Evolutionary conservation across 2,888 invertebrate species (phyloP).

Genomic region (Acanthococcus lagerstroemiae): DNA sequence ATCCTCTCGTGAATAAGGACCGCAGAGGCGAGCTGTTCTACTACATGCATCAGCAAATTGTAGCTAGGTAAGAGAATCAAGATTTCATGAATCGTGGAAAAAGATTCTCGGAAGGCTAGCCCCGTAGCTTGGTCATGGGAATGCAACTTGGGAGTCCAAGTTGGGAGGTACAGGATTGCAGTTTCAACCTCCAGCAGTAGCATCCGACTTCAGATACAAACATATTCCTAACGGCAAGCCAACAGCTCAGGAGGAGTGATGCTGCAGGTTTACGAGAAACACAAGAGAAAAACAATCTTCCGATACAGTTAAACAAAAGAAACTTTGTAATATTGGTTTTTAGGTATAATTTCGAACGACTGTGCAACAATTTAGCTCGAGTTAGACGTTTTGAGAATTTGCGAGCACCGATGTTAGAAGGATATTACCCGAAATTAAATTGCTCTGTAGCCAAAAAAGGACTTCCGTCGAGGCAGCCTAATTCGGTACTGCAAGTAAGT

Average conservation of each 20-base stretch:
- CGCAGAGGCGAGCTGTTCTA: constrained; percentile 68
- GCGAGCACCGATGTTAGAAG: constrained; percentile 60
- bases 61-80: constrained; percentile 50
- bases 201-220: too few relatives aligned
- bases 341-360: constrained; percentile 65
- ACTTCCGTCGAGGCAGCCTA: constrained; percentile 55
- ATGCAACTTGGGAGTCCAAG: too few relatives aligned
- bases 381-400: constrained; percentile 55
- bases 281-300: too few relatives aligned
- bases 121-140: too few relatives aligned
- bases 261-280: too few relatives aligned
- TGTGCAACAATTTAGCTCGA: constrained; percentile 58
- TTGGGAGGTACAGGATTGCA: too few relatives aligned
- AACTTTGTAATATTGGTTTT: constrained; percentile 22
- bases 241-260: too few relatives aligned
- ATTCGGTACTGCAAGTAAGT: constrained; percentile 35
- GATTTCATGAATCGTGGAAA: background rate
- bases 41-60: constrained; percentile 66
- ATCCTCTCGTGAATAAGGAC: constrained; percentile 58
- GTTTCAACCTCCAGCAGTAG: too few relatives aligned
- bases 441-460: constrained; percentile 61
- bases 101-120: too few relatives aligned
- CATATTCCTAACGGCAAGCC: too few relatives aligned
- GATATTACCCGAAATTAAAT: constrained; percentile 74
- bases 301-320: too few relatives aligned